Conservation (phyloP, 2,888 invertebrate species). For the Eupithecia tripunctaria region DNA sequence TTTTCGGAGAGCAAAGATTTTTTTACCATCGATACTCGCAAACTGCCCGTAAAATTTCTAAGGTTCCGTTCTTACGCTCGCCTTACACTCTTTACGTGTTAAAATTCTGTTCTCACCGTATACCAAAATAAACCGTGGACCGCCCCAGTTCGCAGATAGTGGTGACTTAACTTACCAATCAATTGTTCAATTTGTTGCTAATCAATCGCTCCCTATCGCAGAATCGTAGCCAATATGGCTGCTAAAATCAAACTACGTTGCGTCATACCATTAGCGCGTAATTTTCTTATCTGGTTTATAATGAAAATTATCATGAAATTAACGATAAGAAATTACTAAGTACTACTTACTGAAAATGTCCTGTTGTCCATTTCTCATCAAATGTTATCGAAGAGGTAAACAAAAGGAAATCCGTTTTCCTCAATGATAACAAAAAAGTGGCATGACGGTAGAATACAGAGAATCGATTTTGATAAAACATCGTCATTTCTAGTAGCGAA, state of each 20-base stretch:
- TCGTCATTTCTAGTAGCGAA: constrained; percentile 31
- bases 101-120: neutral
- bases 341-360: neutral
- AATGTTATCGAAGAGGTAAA: neutral
- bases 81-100: too few relatives aligned
- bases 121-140: neutral
- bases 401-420: constrained; percentile 45
- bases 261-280: neutral
- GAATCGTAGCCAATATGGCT: neutral
- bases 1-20: too few relatives aligned
- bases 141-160: neutral
- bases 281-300: neutral
- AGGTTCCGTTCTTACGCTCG: too few relatives aligned
- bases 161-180: neutral
- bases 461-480: constrained; percentile 34
- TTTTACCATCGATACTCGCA: too few relatives aligned
- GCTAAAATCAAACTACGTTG: neutral
- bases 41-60: too few relatives aligned
- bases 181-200: neutral
- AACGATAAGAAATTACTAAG: neutral
- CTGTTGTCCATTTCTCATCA: neutral
- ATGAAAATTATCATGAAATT: neutral
- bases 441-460: constrained; percentile 32
- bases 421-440: constrained; percentile 33
- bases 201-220: neutral